Conservation (phyloP, 2,797 vertebrate genomes). For the Poecilia velifera region DNA sequence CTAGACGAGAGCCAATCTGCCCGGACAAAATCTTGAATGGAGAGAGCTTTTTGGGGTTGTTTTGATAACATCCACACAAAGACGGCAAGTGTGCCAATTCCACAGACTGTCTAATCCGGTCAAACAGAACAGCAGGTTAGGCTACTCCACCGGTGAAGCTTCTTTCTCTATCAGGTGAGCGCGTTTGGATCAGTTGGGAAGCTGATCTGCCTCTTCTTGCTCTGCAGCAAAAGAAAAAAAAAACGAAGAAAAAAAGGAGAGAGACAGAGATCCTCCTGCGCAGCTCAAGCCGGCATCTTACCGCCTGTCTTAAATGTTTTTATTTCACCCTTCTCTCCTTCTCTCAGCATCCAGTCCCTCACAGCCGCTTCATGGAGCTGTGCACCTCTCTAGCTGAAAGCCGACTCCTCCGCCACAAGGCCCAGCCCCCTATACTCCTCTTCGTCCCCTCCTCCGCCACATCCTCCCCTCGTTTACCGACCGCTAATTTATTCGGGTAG, state of each 20-base stretch:
- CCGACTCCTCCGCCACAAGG: constrained; percentile 72
- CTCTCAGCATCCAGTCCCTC: constrained; percentile 77
- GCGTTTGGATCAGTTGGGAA: constrained; percentile 55
- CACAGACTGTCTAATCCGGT: constrained; percentile 34
- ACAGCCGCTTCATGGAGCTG: constrained; percentile 63
- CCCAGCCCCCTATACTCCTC: constrained; percentile 67
- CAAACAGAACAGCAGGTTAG: constrained; percentile 11
- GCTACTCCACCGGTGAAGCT: constrained; percentile 41
- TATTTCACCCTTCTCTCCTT: constrained; percentile 46
- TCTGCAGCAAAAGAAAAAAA: constrained; percentile 42
- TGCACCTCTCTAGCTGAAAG: constrained; percentile 78
- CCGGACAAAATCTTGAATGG: constrained; percentile 60
- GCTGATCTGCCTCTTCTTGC: constrained; percentile 23
- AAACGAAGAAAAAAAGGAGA: constrained; percentile 2
- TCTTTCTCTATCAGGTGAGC: constrained; percentile 66
- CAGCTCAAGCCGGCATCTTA: constrained; percentile 15
- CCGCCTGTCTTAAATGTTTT: constrained; percentile 28
- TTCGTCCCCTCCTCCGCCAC: constrained; percentile 26
- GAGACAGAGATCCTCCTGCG: constrained; percentile 25
- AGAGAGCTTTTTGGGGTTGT: constrained; percentile 27
- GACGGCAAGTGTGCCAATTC: constrained; percentile 30
- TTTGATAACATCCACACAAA: constrained; percentile 69
- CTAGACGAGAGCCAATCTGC: constrained; percentile 58
- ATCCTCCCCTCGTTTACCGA: constrained; percentile 46
- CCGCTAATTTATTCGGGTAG: constrained; percentile 83